phyloP scores from a whole-genome alignment of 2,888 invertebrate species.

The Schrankia costaestrigalis region DNA sequence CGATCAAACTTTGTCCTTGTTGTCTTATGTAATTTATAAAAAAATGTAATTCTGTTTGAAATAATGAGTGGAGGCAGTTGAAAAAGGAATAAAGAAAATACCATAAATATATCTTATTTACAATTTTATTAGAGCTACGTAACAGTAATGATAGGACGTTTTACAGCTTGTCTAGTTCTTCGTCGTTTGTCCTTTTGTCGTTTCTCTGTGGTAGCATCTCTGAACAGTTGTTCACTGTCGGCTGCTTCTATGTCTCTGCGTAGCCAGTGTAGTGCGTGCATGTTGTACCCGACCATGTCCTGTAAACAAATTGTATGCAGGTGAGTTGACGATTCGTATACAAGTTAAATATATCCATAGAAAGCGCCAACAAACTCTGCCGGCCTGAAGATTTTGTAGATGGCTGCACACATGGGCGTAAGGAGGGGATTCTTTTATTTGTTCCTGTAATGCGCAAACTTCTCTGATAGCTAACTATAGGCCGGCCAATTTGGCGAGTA shows the following conservation, averaged over 20 bases:
- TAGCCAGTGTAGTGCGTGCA: slow-evolving; percentile 88
- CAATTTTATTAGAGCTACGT: slow-evolving; percentile 37
- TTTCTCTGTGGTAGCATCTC: slow-evolving; percentile 84
- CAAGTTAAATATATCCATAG: neutral
- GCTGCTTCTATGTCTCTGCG: slow-evolving; percentile 88
- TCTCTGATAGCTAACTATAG: too few species aligned
- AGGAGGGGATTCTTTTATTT: too few species aligned
- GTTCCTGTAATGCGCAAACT: too few species aligned
- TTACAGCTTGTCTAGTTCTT: slow-evolving; percentile 82
- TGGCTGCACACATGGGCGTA: too few species aligned
- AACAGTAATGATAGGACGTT: slow-evolving; percentile 77
- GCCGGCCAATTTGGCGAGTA: too few species aligned
- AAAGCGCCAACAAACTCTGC: too few species aligned
- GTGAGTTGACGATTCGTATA: neutral
- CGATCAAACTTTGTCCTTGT: too few species aligned
- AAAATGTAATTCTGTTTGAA: neutral
- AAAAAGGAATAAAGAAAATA: neutral
- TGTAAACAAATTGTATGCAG: slow-evolving; percentile 49
- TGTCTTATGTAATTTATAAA: too few species aligned
- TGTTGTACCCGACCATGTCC: slow-evolving; percentile 92
- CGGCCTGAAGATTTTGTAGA: too few species aligned
- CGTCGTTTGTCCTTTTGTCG: slow-evolving; percentile 83
- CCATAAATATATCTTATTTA: too few species aligned
- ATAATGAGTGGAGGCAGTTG: neutral
- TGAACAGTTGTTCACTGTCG: slow-evolving; percentile 88